Conservation (phyloP, 2,113 vertebrate species). For the Leucopsar rothschildi region DNA sequence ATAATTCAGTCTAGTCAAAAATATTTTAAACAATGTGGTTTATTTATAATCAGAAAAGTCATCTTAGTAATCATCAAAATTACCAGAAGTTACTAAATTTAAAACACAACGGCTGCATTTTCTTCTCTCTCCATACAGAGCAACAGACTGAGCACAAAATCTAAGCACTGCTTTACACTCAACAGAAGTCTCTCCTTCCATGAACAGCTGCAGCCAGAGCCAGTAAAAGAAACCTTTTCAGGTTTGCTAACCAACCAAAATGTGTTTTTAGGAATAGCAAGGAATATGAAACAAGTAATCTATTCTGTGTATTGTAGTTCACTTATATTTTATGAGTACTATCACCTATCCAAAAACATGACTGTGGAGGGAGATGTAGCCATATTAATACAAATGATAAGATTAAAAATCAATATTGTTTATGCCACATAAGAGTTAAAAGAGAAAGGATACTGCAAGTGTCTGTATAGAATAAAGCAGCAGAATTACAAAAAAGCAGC, state of each 20-base stretch:
- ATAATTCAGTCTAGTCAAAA: slow-evolving; percentile 50
- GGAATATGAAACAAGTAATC: neutral
- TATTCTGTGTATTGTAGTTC: neutral
- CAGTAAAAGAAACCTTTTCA: neutral
- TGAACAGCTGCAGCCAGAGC: neutral
- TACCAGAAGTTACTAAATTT: slow-evolving; percentile 44
- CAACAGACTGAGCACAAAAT: neutral
- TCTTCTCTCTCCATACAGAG: slow-evolving; percentile 1
- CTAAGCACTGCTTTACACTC: neutral
- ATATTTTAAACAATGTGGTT: slow-evolving; percentile 53
- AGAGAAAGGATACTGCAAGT: neutral
- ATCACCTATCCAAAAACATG: neutral
- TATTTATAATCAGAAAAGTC: slow-evolving; percentile 34
- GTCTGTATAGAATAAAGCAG: neutral
- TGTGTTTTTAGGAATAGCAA: neutral
- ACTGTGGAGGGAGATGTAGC: neutral
- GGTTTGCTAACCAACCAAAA: neutral
- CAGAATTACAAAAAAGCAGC: neutral
- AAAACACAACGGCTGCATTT: neutral
- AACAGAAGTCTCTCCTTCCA: neutral
- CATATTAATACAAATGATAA: neutral
- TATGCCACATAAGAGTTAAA: neutral
- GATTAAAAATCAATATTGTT: neutral
- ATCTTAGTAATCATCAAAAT: slow-evolving; percentile 38
- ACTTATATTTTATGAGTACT: neutral